Evolutionary conservation across 1,140 invertebrate genomes (phyloP).

Genomic region (Agrypnia vestita): DNA sequence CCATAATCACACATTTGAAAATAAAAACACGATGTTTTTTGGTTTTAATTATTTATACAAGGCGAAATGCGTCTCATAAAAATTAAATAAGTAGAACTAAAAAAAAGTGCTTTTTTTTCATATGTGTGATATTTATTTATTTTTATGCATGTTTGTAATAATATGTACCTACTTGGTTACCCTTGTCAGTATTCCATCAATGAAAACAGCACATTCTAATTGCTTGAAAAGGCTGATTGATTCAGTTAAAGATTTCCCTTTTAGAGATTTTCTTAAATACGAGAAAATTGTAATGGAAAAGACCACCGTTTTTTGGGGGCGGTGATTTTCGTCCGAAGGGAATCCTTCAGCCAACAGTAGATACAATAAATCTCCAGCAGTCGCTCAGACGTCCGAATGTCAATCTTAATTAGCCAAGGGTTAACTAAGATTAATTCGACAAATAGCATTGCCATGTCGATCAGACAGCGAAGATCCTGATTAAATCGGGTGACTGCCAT

Average conservation of each 20-base stretch:
- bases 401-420: slow-evolving; percentile 59
- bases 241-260: slow-evolving; percentile 26
- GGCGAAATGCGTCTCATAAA: too few species aligned
- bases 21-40: too few species aligned
- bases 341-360: slow-evolving; percentile 16
- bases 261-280: not conserved
- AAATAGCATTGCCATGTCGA: slow-evolving; percentile 54
- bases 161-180: not conserved
- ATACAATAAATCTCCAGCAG: slow-evolving; percentile 58
- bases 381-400: slow-evolving; percentile 57
- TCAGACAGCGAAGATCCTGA: slow-evolving; percentile 51
- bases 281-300: slow-evolving; percentile 22
- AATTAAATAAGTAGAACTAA: too few species aligned
- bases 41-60: too few species aligned
- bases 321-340: not conserved
- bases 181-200: not conserved
- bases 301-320: not conserved
- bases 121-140: too few species aligned
- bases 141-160: too few species aligned
- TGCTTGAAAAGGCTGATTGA: slow-evolving; percentile 19
- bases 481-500: slow-evolving; percentile 31
- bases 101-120: too few species aligned
- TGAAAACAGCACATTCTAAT: too few species aligned
- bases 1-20: too few species aligned
- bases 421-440: slow-evolving; percentile 61